Evolutionary conservation across 2,113 vertebrate species (phyloP).

Genomic region (Tupaia chinensis): DNA sequence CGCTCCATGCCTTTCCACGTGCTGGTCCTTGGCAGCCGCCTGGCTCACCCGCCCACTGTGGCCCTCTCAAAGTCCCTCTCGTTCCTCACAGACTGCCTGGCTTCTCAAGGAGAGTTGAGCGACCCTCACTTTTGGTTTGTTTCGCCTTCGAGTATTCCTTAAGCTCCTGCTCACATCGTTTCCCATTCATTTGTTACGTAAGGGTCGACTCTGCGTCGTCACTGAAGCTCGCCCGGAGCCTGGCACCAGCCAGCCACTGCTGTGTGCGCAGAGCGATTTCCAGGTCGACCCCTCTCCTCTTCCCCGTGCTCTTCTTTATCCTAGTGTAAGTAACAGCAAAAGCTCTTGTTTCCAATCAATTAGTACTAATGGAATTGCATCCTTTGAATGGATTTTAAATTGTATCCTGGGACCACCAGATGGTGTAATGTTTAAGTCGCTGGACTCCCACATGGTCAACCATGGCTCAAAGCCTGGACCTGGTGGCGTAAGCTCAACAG

Average conservation of each 20-base stretch:
- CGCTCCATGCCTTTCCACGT: neutral
- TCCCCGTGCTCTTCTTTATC: neutral
- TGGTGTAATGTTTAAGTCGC: too few species aligned
- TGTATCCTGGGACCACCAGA: neutral
- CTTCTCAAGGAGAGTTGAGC: neutral
- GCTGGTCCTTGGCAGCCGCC: neutral
- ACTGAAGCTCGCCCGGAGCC: neutral
- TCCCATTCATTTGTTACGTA: neutral
- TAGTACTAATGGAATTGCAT: neutral
- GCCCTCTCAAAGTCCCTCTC: neutral
- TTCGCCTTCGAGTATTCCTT: neutral
- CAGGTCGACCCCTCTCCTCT: neutral
- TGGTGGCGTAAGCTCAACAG: too few species aligned
- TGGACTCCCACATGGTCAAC: too few species aligned
- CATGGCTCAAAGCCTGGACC: too few species aligned
- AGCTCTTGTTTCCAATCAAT: neutral
- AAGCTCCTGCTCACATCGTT: neutral
- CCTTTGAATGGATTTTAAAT: constrained; percentile 30
- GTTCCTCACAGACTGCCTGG: neutral
- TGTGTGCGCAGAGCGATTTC: neutral
- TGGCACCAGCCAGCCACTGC: neutral
- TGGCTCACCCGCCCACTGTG: neutral
- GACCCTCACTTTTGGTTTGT: neutral
- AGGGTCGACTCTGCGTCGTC: neutral
- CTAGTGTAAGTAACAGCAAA: neutral